Percentiles rank a stretch among this genome's conserved stretches.
These are phyloP conservation scores for Hypsibius dujardini DNA, from an alignment of 1,140 invertebrate species.

Conservation along the genomic window DNA sequence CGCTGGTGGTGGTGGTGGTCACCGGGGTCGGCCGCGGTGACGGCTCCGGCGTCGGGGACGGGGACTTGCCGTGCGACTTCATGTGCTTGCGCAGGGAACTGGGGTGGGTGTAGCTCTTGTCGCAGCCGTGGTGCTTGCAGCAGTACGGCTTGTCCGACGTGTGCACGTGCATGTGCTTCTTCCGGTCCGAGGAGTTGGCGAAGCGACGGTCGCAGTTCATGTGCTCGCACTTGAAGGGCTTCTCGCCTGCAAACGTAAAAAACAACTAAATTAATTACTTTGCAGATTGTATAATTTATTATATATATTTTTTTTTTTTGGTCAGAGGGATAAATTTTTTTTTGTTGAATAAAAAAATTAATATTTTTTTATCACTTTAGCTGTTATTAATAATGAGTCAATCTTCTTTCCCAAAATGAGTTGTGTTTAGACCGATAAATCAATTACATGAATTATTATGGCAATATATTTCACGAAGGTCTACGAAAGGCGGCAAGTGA, in stretches of 20 bases:
- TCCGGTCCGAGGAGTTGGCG: constrained; percentile 93
- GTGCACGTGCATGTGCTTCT: constrained; percentile 98
- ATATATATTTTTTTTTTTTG: neutral
- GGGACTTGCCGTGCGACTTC: constrained; percentile 54
- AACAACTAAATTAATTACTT: constrained; percentile 8
- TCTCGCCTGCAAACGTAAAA: constrained; percentile 65
- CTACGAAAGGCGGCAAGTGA: no score
- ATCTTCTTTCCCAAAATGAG: no score
- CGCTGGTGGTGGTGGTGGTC: no score
- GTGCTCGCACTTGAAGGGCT: constrained; percentile 95
- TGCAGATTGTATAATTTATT: neutral
- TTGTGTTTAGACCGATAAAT: no score
- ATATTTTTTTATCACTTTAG: neutral
- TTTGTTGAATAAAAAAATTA: no score
- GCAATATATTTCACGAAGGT: no score
- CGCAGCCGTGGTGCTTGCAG: constrained; percentile 83
- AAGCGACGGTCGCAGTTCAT: constrained; percentile 88
- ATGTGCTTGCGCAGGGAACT: constrained; percentile 92
- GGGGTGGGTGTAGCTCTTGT: constrained; percentile 98
- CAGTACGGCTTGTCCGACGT: constrained; percentile 99
- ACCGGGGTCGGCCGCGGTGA: no score
- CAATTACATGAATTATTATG: no score
- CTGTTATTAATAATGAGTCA: neutral
- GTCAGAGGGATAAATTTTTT: neutral
- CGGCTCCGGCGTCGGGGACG: no score